Percentiles rank a stretch among this genome's conserved stretches.
phyloP scores from a whole-genome alignment of 2,797 vertebrate species.

The Lepus oiostolus region DNA sequence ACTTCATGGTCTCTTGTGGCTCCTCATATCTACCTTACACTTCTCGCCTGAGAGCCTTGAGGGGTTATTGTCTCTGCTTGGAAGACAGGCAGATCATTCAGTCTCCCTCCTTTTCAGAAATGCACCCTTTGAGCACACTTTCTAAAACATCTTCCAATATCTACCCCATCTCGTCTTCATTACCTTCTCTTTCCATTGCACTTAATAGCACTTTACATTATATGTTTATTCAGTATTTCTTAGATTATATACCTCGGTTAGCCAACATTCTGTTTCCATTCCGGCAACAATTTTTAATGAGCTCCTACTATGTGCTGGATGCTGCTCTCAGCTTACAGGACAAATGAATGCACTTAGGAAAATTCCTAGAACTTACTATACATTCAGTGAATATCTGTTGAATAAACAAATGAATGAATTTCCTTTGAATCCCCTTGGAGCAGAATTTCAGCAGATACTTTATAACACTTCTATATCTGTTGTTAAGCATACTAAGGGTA shows the following conservation, averaged over 20 bases:
- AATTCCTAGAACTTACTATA: background rate
- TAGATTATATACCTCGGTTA: background rate
- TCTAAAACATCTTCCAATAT: background rate
- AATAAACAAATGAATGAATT: background rate
- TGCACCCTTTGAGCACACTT: background rate
- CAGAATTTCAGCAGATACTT: background rate
- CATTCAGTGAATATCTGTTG: background rate
- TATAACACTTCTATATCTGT: background rate
- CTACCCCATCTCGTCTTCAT: background rate
- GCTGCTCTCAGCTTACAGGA: background rate
- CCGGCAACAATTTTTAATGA: background rate
- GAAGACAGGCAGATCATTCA: background rate
- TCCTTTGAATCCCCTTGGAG: background rate
- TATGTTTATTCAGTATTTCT: background rate
- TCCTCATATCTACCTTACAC: background rate
- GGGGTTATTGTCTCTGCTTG: background rate
- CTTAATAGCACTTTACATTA: background rate
- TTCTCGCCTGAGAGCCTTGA: background rate
- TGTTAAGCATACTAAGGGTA: background rate
- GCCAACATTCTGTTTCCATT: background rate
- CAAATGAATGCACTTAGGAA: background rate
- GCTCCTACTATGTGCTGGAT: background rate
- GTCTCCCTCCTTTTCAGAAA: background rate
- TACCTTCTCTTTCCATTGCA: background rate
- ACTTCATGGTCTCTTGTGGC: background rate